Conservation (phyloP, 2,797 vertebrate genomes). For the Pogonophryne albipinna region DNA sequence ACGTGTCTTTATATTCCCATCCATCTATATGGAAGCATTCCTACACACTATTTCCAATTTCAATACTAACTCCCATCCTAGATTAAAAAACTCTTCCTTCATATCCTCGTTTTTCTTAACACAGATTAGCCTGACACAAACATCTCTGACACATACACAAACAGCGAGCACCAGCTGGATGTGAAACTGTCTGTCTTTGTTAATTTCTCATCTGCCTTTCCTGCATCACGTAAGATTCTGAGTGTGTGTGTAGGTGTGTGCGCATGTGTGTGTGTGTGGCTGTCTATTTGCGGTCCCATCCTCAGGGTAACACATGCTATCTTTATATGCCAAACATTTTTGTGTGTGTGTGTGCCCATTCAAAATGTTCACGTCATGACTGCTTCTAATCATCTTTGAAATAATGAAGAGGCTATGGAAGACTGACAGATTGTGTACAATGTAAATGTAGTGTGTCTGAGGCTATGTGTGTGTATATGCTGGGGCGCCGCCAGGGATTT, state of each 20-base stretch:
- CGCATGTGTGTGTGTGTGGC: background rate
- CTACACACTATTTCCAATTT: constrained; percentile 23
- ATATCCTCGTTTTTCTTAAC: constrained; percentile 21
- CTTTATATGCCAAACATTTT: constrained; percentile 48
- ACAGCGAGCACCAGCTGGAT: constrained; percentile 70
- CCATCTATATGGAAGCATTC: constrained; percentile 39
- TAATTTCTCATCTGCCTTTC: constrained; percentile 70
- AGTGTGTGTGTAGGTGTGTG: background rate
- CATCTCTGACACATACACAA: constrained; percentile 15
- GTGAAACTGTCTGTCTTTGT: constrained; percentile 63
- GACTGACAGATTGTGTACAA: constrained; percentile 45
- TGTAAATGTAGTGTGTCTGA: background rate
- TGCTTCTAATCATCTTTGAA: constrained; percentile 69
- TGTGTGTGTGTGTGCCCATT: constrained; percentile 28
- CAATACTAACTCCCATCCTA: constrained; percentile 12
- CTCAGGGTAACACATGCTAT: constrained; percentile 73
- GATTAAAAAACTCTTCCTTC: constrained; percentile 24
- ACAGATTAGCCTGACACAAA: constrained; percentile 5
- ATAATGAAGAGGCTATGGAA: constrained; percentile 66
- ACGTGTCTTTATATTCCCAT: constrained; percentile 50
- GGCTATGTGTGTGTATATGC: background rate
- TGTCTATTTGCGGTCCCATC: constrained; percentile 54
- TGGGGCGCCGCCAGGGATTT: too few relatives aligned
- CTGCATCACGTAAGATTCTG: constrained; percentile 41
- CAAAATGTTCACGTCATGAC: constrained; percentile 69